Evolutionary conservation across 2,113 vertebrate genomes (phyloP).

Genomic region (Psammodynastes pulverulentus): DNA sequence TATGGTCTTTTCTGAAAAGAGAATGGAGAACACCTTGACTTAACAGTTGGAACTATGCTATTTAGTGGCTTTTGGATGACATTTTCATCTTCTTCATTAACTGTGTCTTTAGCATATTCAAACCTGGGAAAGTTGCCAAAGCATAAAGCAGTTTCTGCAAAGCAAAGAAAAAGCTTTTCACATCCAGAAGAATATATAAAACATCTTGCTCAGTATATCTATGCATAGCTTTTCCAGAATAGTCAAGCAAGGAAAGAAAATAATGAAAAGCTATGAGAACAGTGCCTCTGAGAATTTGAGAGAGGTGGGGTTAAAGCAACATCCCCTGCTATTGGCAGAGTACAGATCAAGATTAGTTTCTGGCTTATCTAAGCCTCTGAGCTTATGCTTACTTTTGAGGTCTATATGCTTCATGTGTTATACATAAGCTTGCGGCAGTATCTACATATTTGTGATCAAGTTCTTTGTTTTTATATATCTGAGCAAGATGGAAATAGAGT

Average conservation of each 20-base stretch:
- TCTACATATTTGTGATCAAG: constrained; percentile 33
- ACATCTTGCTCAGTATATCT: not conserved
- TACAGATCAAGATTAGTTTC: constrained; percentile 23
- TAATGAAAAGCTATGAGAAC: not conserved
- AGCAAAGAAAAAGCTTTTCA: not conserved
- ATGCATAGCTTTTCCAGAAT: constrained; percentile 7
- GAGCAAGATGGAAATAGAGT: not conserved
- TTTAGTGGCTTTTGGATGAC: not conserved
- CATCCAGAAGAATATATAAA: not conserved
- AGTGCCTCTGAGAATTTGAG: not conserved
- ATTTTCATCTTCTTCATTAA: not conserved
- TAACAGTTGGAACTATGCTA: not conserved
- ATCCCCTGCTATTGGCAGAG: constrained; percentile 6
- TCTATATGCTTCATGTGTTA: not conserved
- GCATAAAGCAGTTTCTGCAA: not conserved
- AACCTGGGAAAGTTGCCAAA: not conserved
- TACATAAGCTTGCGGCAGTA: constrained; percentile 22
- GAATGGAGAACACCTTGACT: constrained; percentile 9
- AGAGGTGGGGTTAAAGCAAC: not conserved
- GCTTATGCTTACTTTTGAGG: constrained; percentile 34
- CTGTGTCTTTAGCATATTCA: not conserved
- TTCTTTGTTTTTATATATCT: not conserved
- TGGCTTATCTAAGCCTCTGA: constrained; percentile 23
- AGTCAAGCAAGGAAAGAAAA: not conserved
- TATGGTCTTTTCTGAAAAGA: not conserved